Conservation (phyloP, 2,888 invertebrate genomes). For the Drosophila merina region DNA sequence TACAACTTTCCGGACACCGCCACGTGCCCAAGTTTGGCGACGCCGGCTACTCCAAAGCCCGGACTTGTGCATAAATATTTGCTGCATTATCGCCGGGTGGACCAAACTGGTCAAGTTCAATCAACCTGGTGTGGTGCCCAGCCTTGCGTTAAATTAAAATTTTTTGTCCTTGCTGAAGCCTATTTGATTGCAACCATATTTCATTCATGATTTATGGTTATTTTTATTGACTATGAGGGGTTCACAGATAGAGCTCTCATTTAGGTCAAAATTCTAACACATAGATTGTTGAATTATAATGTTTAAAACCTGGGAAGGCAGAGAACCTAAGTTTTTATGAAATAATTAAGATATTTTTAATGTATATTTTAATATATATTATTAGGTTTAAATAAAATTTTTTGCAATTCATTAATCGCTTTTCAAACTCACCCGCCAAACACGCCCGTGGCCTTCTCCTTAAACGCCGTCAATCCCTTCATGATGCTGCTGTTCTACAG, state of each 20-base stretch:
- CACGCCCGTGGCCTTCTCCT: conserved; percentile 83
- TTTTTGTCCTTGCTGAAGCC: conserved; percentile 28
- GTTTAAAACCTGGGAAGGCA: too few species aligned
- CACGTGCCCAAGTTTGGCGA: conserved; percentile 72
- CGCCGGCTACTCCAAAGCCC: conserved; percentile 34
- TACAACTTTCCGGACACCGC: conserved; percentile 65
- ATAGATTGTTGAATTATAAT: too few species aligned
- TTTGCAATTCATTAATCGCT: conserved; percentile 5
- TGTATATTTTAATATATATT: too few species aligned
- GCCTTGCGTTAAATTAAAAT: conserved; percentile 84
- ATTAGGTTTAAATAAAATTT: background rate
- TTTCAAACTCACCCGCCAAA: conserved; percentile 82
- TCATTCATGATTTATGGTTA: conserved; percentile 53
- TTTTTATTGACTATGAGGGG: background rate
- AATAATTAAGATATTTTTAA: too few species aligned
- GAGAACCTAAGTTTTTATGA: too few species aligned
- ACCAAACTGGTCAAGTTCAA: conserved; percentile 64
- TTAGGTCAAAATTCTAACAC: too few species aligned
- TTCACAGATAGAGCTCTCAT: too few species aligned
- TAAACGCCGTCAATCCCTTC: conserved; percentile 84
- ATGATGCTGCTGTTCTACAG: conserved; percentile 61
- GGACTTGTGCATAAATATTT: conserved; percentile 20
- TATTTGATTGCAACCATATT: conserved; percentile 56
- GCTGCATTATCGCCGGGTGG: conserved; percentile 20
- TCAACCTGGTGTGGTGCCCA: conserved; percentile 64